phyloP scores from a whole-genome alignment of 2,797 vertebrate genomes.

The Anabas testudineus region DNA sequence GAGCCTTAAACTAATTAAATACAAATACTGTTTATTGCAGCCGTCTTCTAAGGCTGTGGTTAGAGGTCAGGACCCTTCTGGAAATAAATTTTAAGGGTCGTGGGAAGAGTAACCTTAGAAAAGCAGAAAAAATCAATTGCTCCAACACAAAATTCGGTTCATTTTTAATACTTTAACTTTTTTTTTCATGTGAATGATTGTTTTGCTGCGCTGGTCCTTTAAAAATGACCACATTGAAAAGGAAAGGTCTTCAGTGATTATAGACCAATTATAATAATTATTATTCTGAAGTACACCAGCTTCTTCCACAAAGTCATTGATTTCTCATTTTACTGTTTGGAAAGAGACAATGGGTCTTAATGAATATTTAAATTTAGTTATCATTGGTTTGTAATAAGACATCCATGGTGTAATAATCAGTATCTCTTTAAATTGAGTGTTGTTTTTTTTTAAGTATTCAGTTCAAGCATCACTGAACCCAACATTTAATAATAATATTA shows the following conservation, averaged over 20 bases:
- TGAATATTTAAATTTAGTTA: not conserved
- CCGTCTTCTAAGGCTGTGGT: not conserved
- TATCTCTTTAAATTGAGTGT: not conserved
- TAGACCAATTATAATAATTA: not conserved
- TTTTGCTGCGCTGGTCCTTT: no score
- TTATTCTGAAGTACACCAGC: not conserved
- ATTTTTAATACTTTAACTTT: not conserved
- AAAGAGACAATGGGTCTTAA: not conserved
- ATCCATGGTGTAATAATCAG: not conserved
- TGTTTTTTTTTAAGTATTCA: not conserved
- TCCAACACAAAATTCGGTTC: not conserved
- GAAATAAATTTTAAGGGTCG: not conserved
- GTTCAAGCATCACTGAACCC: not conserved
- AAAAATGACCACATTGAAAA: not conserved
- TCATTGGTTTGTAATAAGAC: not conserved
- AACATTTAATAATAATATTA: no score
- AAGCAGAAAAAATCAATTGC: not conserved
- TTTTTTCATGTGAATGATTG: not conserved
- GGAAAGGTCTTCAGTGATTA: not conserved
- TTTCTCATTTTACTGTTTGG: not conserved
- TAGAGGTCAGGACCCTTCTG: not conserved
- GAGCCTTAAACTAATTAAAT: slow-evolving; percentile 9
- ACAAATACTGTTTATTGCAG: not conserved
- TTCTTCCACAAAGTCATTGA: not conserved
- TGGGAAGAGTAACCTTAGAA: not conserved